A percentile compares a stretch with the other conserved stretches of the same genome.
These are phyloP conservation scores for Eupeodes luniger DNA, from an alignment of 2,888 invertebrate species.

Conservation along the genomic window DNA sequence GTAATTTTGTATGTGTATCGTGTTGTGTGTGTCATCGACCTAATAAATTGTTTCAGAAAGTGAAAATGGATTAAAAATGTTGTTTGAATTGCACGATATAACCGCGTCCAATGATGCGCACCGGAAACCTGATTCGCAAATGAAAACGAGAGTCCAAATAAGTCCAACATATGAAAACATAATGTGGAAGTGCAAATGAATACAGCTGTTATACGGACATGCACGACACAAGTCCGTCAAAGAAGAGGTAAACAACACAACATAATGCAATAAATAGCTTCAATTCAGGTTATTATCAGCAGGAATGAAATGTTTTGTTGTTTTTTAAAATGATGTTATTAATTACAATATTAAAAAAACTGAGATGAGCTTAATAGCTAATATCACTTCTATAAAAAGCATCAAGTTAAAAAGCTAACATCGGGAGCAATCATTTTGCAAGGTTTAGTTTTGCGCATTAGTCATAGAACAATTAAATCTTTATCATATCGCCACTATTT, in stretches of 20 bases:
- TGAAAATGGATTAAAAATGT: constrained; percentile 54
- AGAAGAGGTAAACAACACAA: constrained; percentile 12
- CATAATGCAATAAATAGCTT: not conserved
- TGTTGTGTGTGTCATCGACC: constrained; percentile 14
- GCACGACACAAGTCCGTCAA: constrained; percentile 1
- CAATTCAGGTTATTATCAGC: constrained; percentile 21
- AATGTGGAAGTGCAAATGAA: not conserved
- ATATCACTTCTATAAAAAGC: not conserved
- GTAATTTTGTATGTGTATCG: constrained; percentile 7
- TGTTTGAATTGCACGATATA: constrained; percentile 21
- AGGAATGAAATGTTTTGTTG: not conserved
- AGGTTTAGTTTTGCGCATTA: not conserved
- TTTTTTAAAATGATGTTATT: not conserved
- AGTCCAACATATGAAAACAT: not conserved
- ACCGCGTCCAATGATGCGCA: constrained; percentile 43
- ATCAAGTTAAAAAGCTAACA: not conserved
- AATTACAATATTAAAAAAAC: not conserved
- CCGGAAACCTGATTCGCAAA: constrained; percentile 58
- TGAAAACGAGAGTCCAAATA: constrained; percentile 54
- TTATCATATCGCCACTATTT: not conserved
- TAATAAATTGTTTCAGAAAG: constrained; percentile 42
- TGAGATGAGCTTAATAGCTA: not conserved
- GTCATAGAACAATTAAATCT: not conserved
- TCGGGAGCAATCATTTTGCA: not conserved
- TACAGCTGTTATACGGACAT: not conserved